A percentile compares a stretch with the other conserved stretches of the same genome.
Evolutionary conservation across 2,113 vertebrate genomes (phyloP).

Genomic region (Oncorhynchus masou): DNA sequence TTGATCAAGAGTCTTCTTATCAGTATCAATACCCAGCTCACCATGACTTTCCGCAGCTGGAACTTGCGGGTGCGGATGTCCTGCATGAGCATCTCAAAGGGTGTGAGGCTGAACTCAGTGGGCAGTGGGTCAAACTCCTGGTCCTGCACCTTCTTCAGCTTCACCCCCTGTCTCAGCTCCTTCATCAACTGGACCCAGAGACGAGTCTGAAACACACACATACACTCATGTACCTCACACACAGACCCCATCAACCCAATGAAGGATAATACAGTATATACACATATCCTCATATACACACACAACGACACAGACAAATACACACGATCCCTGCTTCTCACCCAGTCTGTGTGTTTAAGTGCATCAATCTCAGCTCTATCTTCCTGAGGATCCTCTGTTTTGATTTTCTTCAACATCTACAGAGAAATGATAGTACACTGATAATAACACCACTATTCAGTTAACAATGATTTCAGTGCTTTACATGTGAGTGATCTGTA

Average conservation of each 20-base stretch:
- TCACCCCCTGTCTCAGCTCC: slow-evolving; percentile 90
- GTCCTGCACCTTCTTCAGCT: slow-evolving; percentile 94
- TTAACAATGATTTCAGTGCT: background rate
- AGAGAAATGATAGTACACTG: slow-evolving; percentile 2
- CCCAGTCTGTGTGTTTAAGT: slow-evolving; percentile 91
- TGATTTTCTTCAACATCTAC: slow-evolving; percentile 91
- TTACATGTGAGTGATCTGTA: background rate
- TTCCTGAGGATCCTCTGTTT: slow-evolving; percentile 70
- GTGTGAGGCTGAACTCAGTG: slow-evolving; percentile 93
- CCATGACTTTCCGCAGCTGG: slow-evolving; percentile 87
- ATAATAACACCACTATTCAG: background rate
- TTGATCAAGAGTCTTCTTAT: background rate
- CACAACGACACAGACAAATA: background rate
- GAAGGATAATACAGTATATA: background rate
- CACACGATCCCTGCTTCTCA: slow-evolving; percentile 49
- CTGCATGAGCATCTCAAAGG: slow-evolving; percentile 98
- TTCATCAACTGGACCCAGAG: slow-evolving; percentile 97
- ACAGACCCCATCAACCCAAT: slow-evolving; percentile 4
- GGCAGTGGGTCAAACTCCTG: slow-evolving; percentile 89
- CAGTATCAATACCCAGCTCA: background rate
- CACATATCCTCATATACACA: background rate
- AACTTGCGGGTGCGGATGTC: slow-evolving; percentile 91
- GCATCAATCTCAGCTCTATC: slow-evolving; percentile 80
- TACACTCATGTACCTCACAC: background rate
- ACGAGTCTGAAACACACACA: slow-evolving; percentile 74